Evolutionary conservation across 2,888 invertebrate genomes (phyloP), one percentile per base, ranked within the genome.

Genomic region (Eristalis arbustorum): DNA sequence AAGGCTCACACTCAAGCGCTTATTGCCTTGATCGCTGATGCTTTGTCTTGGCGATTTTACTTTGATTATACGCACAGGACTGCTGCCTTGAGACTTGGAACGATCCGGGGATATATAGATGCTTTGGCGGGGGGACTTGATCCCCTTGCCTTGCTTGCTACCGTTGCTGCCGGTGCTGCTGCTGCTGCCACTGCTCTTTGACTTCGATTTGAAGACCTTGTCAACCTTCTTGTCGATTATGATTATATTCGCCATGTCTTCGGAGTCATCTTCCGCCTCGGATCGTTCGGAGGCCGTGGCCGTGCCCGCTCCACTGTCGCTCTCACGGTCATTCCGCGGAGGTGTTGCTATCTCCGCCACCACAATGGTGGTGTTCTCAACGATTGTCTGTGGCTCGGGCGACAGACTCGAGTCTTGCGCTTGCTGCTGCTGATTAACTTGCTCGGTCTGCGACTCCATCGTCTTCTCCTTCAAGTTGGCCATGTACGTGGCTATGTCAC

Each of bases 51-150:
- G 95, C 14, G 93, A 93, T 83, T 92, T 93, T 1, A 93, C 92
- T 89, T 93, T 93, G n/a, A 93, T 92, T 63, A 93, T 93, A 76
- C 92, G 91, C 61, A 93, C 92, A 1, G 93, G 93, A 0, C 92
- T 92, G 73, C 91, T 92, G 13, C 92, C 92, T 87, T 92, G 92
- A 13, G 93, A 93, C 73, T 92, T 92, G 76, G 91, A 91, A 23
- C 92, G 92, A 88, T 93, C 93, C 0, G 93, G 92, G 0, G 95
- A 95, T 79, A 95, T 94, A 88, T 95, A 94, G 34, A 95, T 94
- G 66, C 94, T 94, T 81, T 94, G 94, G 8, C 94, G 93, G 13
- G 94, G 94, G 2, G 94, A 94, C 75, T 91, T 90, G 42, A 88
- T 89, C 5, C 88, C 85, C 78, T 91, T 92, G 73, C 88, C 88